Conservation (phyloP, 64 coral and sea anemone species). For the Catalaphyllia jardinei region DNA sequence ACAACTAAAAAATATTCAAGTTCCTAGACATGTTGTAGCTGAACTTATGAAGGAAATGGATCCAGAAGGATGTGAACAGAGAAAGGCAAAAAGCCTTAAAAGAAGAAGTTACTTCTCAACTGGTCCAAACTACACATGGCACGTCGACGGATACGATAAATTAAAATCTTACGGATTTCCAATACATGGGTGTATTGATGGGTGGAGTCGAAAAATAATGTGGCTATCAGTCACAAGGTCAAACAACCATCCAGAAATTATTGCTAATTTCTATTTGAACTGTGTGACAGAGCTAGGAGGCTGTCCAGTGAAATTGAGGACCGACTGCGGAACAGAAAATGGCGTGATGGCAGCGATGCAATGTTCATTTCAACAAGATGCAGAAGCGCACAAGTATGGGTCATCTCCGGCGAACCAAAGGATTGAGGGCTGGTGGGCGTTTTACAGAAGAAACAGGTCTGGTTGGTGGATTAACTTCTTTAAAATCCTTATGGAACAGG, state of each 20-base stretch:
- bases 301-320: slow-evolving; percentile 66
- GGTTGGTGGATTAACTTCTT: slow-evolving; percentile 81
- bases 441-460: slow-evolving; percentile 66
- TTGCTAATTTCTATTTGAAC: slow-evolving; percentile 71
- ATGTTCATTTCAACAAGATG: slow-evolving; percentile 56
- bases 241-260: slow-evolving; percentile 75
- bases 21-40: too few species aligned
- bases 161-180: too few species aligned
- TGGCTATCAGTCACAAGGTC: slow-evolving; percentile 82
- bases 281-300: slow-evolving; percentile 59
- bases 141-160: slow-evolving; percentile 21
- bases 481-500: slow-evolving; percentile 67
- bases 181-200: slow-evolving; percentile 9
- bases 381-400: slow-evolving; percentile 76
- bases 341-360: slow-evolving; percentile 79
- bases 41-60: too few species aligned
- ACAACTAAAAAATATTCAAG: too few species aligned
- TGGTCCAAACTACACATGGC: slow-evolving; percentile 73
- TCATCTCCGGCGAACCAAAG: slow-evolving; percentile 74
- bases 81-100: too few species aligned
- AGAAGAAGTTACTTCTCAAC: too few species aligned
- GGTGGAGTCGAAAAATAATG: slow-evolving; percentile 71
- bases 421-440: slow-evolving; percentile 83
- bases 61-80: too few species aligned
- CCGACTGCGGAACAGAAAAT: slow-evolving; percentile 85